Evolutionary conservation across 2,797 vertebrate species (phyloP), one percentile per base, ranked within the genome.

Genomic region (Rhinophrynus dorsalis): DNA sequence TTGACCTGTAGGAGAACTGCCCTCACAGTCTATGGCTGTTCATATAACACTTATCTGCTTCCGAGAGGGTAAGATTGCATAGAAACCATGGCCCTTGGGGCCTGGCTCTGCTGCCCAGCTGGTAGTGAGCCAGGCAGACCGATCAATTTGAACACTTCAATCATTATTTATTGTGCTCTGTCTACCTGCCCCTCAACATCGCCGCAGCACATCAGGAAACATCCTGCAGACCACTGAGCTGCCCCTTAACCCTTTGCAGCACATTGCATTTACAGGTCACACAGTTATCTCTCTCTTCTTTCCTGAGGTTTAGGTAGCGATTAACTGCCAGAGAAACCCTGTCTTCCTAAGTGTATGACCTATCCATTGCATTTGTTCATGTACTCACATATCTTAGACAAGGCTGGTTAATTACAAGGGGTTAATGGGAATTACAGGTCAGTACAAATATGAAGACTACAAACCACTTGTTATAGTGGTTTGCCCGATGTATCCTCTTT

Each of bases 151-250:
- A 91, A 89, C 86, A 85, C 86, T 86, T 87, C 87, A 82, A 77
- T 86, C 85, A 86, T 89, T 93, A 92, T 92, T 92, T 92, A 92
- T 92, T 88, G 89, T 80, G 74, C 78, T 67, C 84, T 81, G 83
- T 90, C 86, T 90, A 91, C 89, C 90, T 90, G 82, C 81, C 88
- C 50, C 40, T 20, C 44, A 67, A 24, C 27, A 54, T 60, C 32
- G 30, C 23, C 30, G 27, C 23, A 38, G 29, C n/a, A 44, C 51
- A 17, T 27, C 23, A 70, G 59, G 51, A 56, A 47, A 58, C 29
- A 27, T 30, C 7, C 6, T 65, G 42, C 60, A 57, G 60, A 64
- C 42, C 42, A 23, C 24, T 18, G n/a, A 40, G 21, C 45, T 42
- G 54, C 54, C 42, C 60, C 20, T 48, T 63, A 63, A 62, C 50